Evolutionary conservation across 2,113 vertebrate genomes (phyloP).

Genomic region (Notothenia coriiceps): DNA sequence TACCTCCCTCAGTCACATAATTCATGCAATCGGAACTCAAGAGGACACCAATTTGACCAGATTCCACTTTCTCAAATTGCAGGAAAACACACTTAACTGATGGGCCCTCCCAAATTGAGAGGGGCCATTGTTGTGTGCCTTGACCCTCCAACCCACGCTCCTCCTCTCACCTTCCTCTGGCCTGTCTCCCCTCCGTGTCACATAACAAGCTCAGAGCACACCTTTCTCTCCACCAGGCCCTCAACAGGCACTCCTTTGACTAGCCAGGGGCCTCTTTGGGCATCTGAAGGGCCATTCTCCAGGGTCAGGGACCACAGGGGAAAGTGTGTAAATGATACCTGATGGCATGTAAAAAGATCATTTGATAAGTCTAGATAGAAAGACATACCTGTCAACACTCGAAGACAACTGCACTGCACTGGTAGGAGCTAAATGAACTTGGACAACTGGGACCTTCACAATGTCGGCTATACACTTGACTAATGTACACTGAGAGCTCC

Average conservation of each 20-base stretch:
- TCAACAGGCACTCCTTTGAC: constrained; percentile 73
- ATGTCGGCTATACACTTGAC: not conserved
- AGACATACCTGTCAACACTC: constrained; percentile 45
- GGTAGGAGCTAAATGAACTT: not conserved
- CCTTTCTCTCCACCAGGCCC: constrained; percentile 53
- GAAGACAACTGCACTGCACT: constrained; percentile 24
- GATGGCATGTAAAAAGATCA: constrained; percentile 71
- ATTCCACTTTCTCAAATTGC: constrained; percentile 81
- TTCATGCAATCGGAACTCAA: constrained; percentile 73
- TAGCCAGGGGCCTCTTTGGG: constrained; percentile 55
- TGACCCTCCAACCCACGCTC: constrained; percentile 48
- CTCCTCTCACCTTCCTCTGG: constrained; percentile 66
- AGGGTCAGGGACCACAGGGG: constrained; percentile 62
- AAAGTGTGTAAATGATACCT: constrained; percentile 73
- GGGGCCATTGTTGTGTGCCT: constrained; percentile 70
- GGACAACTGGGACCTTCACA: not conserved
- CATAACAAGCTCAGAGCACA: constrained; percentile 73
- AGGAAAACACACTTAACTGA: constrained; percentile 80
- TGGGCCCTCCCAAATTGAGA: constrained; percentile 73
- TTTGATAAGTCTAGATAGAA: constrained; percentile 49
- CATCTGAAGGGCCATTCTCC: constrained; percentile 65
- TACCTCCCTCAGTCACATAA: constrained; percentile 39
- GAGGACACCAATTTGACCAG: constrained; percentile 79
- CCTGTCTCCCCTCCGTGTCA: constrained; percentile 71
- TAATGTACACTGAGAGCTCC: not conserved